Percentiles rank a stretch among this genome's conserved stretches.
phyloP scores from a whole-genome alignment of 2,888 invertebrate genomes.

The Pegoplata infirma region DNA sequence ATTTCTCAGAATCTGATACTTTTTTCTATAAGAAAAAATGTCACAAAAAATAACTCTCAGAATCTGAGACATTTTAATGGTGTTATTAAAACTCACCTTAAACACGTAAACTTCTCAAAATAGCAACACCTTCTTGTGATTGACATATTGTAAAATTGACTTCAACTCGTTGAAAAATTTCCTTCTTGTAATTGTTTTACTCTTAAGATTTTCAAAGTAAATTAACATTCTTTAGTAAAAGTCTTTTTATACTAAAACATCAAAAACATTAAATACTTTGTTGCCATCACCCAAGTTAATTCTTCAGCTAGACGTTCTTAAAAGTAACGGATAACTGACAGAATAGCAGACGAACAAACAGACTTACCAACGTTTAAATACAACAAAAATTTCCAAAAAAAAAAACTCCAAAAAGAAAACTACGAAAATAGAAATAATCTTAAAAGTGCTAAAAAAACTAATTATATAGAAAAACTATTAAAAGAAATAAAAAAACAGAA shows the following conservation, averaged over 20 bases:
- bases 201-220: background rate
- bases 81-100: no score
- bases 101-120: no score
- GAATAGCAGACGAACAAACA: background rate
- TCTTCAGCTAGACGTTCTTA: background rate
- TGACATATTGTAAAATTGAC: background rate
- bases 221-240: background rate
- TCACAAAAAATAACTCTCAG: no score
- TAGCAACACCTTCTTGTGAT: no score
- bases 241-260: background rate
- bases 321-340: conserved; percentile 8
- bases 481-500: background rate
- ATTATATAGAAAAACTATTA: background rate
- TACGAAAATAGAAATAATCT: background rate
- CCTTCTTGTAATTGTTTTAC: background rate
- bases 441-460: background rate
- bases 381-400: no score
- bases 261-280: no score
- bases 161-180: no score
- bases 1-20: no score
- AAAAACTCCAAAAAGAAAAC: no score
- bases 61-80: no score
- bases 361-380: no score
- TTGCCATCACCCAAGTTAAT: background rate
- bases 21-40: no score